Base-by-base conservation (phyloP, 1,140 invertebrate genomes). In the Marisa cornuarietis region DNA sequence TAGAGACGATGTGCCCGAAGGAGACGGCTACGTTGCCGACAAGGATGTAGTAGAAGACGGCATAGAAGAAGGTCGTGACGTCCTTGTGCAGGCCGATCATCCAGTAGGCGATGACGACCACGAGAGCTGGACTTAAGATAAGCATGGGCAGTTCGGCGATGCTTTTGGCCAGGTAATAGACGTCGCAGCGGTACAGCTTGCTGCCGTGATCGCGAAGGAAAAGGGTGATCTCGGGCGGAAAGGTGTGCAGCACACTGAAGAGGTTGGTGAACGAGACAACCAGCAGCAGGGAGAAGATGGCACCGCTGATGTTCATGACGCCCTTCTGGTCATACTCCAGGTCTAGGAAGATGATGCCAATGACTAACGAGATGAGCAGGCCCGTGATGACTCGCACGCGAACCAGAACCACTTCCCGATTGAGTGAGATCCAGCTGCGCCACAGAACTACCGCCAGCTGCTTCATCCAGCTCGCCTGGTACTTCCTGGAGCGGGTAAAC, bases 251-350 rank as follows among this genome's bases (percentile, higher is more conserved):
- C 18, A 77, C 63, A 42, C 8, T 11, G 63, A 68, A 51, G 20
- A 26, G 22, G 73, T 61, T 61, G 52, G 20, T 26, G 49, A 13
- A 77, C 49, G 18, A n/a, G 42, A n/a, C 20, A 9, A 51, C 54
- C n/a, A 10, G 95, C 96, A 5, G 98, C 92, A 88, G 97, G 76
- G 98, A 93, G 88, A 98, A 99, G 31, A 99, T 93, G n/a, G 95
- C 96, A 71, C 98, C 98, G 89, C 98, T 98, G 79, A 99, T 97
- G 89, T 99, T 99, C 94, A 96, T 96, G 0, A 98, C 95, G 9
- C 96, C 96, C 84, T 96, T 95, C 90, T 98, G 95, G 85, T 96
- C 94, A 87, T 85, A 81, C 62, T 77, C 79, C 89, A 98, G 97
- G 1, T 31, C 69, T 0, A 61, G 20, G n/a, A 62, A 73, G 26